phyloP scores from a whole-genome alignment of 2,888 invertebrate genomes.

The Merodon equestris region DNA sequence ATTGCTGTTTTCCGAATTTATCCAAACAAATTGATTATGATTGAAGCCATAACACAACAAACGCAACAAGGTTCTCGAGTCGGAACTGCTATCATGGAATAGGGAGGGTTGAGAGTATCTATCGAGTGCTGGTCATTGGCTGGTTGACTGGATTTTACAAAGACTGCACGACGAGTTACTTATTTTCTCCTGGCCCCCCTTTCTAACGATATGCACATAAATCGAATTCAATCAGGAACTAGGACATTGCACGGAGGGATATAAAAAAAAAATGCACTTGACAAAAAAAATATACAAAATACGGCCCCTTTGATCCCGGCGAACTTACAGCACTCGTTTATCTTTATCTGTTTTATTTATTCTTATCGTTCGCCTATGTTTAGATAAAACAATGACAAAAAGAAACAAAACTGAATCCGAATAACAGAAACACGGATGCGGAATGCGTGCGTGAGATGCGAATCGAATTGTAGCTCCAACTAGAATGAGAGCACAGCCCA shows the following conservation, averaged over 20 bases:
- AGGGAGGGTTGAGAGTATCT: slow-evolving; percentile 32
- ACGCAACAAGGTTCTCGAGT: slow-evolving; percentile 56
- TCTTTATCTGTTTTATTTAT: background rate
- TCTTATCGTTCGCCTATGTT: background rate
- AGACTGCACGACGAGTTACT: slow-evolving; percentile 21
- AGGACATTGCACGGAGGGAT: background rate
- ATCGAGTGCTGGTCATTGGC: slow-evolving; percentile 11
- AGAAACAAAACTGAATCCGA: too few species aligned
- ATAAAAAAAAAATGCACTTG: too few species aligned
- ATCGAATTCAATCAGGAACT: slow-evolving; percentile 16
- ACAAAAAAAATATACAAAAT: too few species aligned
- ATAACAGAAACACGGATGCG: slow-evolving; percentile 39
- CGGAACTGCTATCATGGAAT: background rate
- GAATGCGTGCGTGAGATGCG: slow-evolving; percentile 53
- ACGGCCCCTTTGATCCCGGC: too few species aligned
- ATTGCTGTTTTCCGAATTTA: too few species aligned
- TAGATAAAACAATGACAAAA: too few species aligned
- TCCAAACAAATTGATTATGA: too few species aligned
- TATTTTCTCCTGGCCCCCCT: background rate
- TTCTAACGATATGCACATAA: background rate
- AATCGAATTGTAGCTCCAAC: slow-evolving; percentile 68
- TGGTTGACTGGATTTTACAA: slow-evolving; percentile 15
- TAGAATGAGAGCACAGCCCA: slow-evolving; percentile 60
- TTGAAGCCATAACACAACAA: slow-evolving; percentile 30
- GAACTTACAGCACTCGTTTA: too few species aligned